phyloP scores from a whole-genome alignment of 2,113 vertebrate genomes.

The Uria aalge region DNA sequence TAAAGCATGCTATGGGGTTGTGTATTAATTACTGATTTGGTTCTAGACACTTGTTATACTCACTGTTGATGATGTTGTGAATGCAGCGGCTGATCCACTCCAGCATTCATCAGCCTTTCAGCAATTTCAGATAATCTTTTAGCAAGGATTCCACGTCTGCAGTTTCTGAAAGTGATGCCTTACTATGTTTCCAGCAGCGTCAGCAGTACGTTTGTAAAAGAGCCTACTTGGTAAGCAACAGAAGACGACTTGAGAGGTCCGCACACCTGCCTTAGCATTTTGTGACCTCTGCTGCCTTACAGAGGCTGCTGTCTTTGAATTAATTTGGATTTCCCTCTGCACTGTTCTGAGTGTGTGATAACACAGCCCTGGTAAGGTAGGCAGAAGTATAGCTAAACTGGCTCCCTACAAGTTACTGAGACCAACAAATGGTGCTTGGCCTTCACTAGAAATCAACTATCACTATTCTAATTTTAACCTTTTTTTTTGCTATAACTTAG shows the following conservation, averaged over 20 bases:
- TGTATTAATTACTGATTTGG: not conserved
- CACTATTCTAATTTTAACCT: not conserved
- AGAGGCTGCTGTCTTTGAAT: not conserved
- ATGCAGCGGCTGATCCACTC: not conserved
- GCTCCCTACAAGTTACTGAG: not conserved
- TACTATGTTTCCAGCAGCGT: not conserved
- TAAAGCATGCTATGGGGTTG: not conserved
- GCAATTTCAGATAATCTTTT: not conserved
- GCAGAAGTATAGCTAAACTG: not conserved
- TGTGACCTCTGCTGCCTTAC: not conserved
- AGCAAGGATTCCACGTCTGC: not conserved
- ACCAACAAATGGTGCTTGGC: not conserved
- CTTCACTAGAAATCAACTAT: not conserved
- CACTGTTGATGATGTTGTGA: not conserved
- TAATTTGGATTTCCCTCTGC: not conserved
- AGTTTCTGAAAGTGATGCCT: conserved; percentile 6
- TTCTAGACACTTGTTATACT: not conserved
- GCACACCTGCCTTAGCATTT: not conserved
- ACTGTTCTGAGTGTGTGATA: not conserved
- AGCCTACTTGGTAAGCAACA: not conserved
- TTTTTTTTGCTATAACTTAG: not conserved
- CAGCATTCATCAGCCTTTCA: not conserved
- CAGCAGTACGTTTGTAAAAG: conserved; percentile 1
- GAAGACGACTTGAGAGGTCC: not conserved
- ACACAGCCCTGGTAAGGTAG: not conserved